phyloP scores from a whole-genome alignment of 2,797 vertebrate species.

The Sebastes taczanowskii region DNA sequence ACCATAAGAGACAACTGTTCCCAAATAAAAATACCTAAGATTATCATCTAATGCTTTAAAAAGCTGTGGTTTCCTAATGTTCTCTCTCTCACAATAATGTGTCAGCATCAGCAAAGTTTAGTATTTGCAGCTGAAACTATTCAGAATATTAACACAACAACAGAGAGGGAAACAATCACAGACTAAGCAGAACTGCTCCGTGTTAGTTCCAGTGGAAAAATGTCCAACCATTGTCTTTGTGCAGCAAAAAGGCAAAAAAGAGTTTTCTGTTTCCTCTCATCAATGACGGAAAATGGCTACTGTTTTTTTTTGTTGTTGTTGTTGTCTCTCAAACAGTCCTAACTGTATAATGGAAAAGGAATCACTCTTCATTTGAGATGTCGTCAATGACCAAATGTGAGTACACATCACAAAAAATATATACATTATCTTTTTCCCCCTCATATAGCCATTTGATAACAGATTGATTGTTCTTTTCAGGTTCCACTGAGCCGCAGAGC shows the following conservation, averaged over 20 bases:
- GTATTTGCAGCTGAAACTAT: slow-evolving; percentile 28
- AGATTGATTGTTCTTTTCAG: slow-evolving; percentile 24
- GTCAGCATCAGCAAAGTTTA: slow-evolving; percentile 6
- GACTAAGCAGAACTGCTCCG: slow-evolving; percentile 40
- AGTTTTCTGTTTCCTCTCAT: slow-evolving; percentile 9
- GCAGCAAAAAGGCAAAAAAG: background rate
- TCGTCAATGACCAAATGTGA: background rate
- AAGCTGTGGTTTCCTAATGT: background rate
- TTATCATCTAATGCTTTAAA: background rate
- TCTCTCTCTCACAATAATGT: background rate
- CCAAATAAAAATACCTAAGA: background rate
- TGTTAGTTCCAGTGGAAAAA: slow-evolving; percentile 42
- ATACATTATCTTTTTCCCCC: too few relatives aligned
- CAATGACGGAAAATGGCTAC: slow-evolving; percentile 4
- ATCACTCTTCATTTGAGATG: background rate
- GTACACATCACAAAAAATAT: background rate
- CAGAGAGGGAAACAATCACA: slow-evolving; percentile 13
- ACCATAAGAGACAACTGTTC: background rate
- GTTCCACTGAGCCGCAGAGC: background rate
- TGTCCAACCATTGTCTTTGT: background rate
- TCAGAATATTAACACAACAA: slow-evolving; percentile 21
- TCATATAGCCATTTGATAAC: background rate
- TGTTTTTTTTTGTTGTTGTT: background rate
- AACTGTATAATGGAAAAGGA: background rate
- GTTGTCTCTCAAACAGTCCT: background rate